phyloP scores from a whole-genome alignment of 1,140 invertebrate species.

The Cardiocondyla obscurior region DNA sequence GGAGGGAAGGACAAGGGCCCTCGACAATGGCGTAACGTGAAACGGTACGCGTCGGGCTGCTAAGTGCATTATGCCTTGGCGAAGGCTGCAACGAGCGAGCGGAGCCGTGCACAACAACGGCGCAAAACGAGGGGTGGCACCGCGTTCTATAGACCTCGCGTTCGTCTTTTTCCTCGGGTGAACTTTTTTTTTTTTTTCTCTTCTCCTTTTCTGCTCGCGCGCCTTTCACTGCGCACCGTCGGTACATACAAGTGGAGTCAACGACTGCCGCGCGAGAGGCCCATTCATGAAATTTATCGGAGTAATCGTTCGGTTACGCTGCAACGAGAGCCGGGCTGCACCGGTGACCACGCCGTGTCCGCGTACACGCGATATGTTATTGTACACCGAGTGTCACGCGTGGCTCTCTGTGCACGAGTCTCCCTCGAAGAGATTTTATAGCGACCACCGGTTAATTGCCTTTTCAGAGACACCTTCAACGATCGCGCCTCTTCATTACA shows the following conservation, averaged over 20 bases:
- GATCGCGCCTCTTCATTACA: background rate
- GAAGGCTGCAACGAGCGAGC: constrained; percentile 36
- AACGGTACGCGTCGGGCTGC: constrained; percentile 70
- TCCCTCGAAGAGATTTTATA: background rate
- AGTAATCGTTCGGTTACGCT: constrained; percentile 66
- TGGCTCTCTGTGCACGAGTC: background rate
- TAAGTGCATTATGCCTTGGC: constrained; percentile 70
- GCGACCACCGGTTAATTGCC: background rate
- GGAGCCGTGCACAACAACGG: constrained; percentile 32
- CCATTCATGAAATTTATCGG: constrained; percentile 74
- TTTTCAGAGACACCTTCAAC: constrained; percentile 36
- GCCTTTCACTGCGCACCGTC: constrained; percentile 48
- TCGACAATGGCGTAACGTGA: constrained; percentile 74
- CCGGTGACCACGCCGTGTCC: constrained; percentile 1
- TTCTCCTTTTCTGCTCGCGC: constrained; percentile 16
- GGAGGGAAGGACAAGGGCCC: constrained; percentile 51
- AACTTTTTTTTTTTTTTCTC: background rate
- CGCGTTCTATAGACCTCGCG: constrained; percentile 23
- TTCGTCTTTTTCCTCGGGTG: background rate
- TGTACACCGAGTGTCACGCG: constrained; percentile 14
- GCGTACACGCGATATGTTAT: constrained; percentile 30
- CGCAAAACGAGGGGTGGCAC: constrained; percentile 16
- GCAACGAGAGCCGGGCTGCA: constrained; percentile 4
- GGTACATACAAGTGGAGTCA: constrained; percentile 62
- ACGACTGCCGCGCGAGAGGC: constrained; percentile 59